Percentiles rank a stretch among this genome's conserved stretches.
These are phyloP conservation scores for Tipula helvola DNA, from an alignment of 2,888 invertebrate genomes.

Conservation along the genomic window DNA sequence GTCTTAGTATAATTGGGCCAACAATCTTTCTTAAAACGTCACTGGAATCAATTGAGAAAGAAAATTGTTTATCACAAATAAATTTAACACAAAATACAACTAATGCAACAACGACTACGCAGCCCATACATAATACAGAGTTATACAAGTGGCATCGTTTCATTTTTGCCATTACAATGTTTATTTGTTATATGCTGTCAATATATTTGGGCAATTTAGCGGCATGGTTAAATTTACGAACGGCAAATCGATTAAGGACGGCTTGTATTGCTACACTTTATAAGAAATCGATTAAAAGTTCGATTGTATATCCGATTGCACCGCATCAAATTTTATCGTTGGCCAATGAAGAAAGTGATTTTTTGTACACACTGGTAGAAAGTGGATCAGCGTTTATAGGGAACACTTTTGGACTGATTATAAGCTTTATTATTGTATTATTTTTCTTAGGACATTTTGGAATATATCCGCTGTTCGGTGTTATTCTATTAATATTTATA, in stretches of 20 bases:
- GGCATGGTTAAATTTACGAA: conserved; percentile 15
- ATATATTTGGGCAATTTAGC: conserved; percentile 12
- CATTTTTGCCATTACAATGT: neutral
- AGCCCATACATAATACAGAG: neutral
- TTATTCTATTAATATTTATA: conserved; percentile 13
- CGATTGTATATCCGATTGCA: conserved; percentile 14
- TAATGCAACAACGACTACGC: neutral
- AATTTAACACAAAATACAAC: neutral
- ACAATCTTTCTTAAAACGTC: conserved; percentile 11
- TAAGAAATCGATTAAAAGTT: conserved; percentile 14
- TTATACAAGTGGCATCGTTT: neutral
- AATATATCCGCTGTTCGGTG: conserved; percentile 13
- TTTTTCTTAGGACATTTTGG: conserved; percentile 11
- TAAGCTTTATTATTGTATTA: conserved; percentile 8
- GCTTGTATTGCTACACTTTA: conserved; percentile 15
- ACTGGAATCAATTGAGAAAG: neutral
- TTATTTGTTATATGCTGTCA: conserved; percentile 10
- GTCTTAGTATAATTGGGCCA: conserved; percentile 11
- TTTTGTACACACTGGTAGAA: conserved; percentile 12
- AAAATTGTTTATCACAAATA: neutral
- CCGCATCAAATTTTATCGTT: conserved; percentile 10
- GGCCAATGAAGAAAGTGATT: conserved; percentile 13
- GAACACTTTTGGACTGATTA: conserved; percentile 12
- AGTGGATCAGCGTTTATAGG: conserved; percentile 13
- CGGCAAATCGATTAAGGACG: conserved; percentile 14